Evolutionary conservation across 2,888 invertebrate species (phyloP).

Genomic region (Pterostichus niger): DNA sequence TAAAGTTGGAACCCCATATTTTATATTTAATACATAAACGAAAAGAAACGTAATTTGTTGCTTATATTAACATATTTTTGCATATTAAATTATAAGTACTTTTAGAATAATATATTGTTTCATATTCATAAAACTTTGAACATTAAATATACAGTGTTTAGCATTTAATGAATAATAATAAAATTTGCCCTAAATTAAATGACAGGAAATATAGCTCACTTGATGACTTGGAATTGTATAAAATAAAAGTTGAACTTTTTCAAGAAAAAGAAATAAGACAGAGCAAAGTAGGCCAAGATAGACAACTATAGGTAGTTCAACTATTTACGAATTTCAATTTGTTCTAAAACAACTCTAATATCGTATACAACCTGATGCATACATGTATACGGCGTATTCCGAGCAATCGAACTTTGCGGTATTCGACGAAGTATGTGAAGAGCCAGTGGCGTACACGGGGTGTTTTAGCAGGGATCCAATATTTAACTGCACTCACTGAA

Average conservation of each 20-base stretch:
- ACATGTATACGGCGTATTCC: background rate
- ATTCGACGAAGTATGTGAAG: background rate
- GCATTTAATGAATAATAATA: slow-evolving; percentile 22
- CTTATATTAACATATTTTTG: slow-evolving; percentile 34
- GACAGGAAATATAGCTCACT: background rate
- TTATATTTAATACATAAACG: slow-evolving; percentile 25
- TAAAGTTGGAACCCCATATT: slow-evolving; percentile 22
- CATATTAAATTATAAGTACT: slow-evolving; percentile 26
- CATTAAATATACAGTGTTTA: slow-evolving; percentile 11
- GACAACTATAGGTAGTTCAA: background rate
- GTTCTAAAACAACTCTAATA: slow-evolving; percentile 10
- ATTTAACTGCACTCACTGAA: slow-evolving; percentile 7
- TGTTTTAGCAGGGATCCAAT: slow-evolving; percentile 15
- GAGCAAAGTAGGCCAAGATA: slow-evolving; percentile 13
- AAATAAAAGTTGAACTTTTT: background rate
- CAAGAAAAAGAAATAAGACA: background rate
- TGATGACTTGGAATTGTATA: background rate
- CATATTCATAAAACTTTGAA: slow-evolving; percentile 32
- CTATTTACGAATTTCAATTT: slow-evolving; percentile 40
- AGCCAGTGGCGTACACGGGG: background rate
- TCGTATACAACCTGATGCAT: background rate
- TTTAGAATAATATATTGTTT: slow-evolving; percentile 31
- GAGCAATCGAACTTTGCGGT: slow-evolving; percentile 17
- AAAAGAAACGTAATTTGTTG: slow-evolving; percentile 32
- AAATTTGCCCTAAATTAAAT: slow-evolving; percentile 13